These are phyloP conservation scores for Chromis chromis DNA, from an alignment of 2,797 vertebrate species.

Conservation along the genomic window DNA sequence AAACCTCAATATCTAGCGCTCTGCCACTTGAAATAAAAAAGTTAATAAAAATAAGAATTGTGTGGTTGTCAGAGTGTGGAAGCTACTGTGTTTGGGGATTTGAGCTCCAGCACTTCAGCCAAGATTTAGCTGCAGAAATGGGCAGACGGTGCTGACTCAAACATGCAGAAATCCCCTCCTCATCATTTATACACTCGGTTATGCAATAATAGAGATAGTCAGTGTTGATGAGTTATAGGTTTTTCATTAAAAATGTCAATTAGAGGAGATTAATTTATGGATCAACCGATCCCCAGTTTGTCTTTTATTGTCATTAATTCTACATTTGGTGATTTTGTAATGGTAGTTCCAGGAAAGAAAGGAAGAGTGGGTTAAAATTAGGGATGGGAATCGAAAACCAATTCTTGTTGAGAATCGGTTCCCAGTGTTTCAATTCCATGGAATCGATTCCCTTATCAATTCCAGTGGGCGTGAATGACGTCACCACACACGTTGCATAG, in stretches of 20 bases:
- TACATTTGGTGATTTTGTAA: not conserved
- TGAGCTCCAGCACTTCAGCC: slow-evolving; percentile 32
- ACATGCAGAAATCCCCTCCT: slow-evolving; percentile 19
- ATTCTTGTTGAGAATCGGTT: no score
- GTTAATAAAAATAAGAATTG: slow-evolving; percentile 39
- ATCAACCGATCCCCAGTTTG: not conserved
- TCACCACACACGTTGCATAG: no score
- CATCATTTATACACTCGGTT: slow-evolving; percentile 11
- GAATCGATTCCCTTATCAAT: no score
- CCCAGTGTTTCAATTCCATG: no score
- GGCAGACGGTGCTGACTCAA: slow-evolving; percentile 15
- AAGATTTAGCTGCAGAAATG: slow-evolving; percentile 23
- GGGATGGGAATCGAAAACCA: no score
- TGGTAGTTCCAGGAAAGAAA: not conserved
- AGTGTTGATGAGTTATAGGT: not conserved
- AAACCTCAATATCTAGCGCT: slow-evolving; percentile 54
- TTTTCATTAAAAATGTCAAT: not conserved
- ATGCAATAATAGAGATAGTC: slow-evolving; percentile 2
- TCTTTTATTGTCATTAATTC: not conserved
- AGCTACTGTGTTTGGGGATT: slow-evolving; percentile 33
- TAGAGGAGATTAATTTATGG: not conserved
- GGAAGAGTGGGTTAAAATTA: not conserved
- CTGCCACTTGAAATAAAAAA: slow-evolving; percentile 48
- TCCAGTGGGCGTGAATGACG: no score
- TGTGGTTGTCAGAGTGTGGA: slow-evolving; percentile 19